Percentiles rank a stretch among this genome's conserved stretches.
Evolutionary conservation across 2,888 invertebrate species (phyloP).

Genomic region (Pediacus dermestoides): DNA sequence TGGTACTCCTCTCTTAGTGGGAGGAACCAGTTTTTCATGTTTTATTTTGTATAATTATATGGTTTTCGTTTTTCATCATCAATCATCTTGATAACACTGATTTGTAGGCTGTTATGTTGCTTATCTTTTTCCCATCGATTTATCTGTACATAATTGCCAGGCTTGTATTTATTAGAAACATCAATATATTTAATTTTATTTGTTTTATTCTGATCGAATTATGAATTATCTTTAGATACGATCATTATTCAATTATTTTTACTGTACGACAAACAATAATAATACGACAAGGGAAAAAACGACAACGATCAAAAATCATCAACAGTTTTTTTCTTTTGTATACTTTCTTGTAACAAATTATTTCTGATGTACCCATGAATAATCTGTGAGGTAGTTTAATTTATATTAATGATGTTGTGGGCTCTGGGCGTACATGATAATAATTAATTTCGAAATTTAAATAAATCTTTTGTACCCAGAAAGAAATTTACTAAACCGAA

Average conservation of each 20-base stretch:
- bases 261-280: no score
- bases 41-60: slow-evolving; percentile 45
- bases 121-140: slow-evolving; percentile 43
- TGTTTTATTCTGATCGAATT: slow-evolving; percentile 21
- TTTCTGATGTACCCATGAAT: no score
- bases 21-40: slow-evolving; percentile 43
- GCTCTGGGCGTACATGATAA: no score
- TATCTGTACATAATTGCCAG: slow-evolving; percentile 34
- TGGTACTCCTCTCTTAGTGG: slow-evolving; percentile 34
- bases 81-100: slow-evolving; percentile 49
- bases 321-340: no score
- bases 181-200: slow-evolving; percentile 31
- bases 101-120: slow-evolving; percentile 42
- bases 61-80: slow-evolving; percentile 48
- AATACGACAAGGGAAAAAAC: no score
- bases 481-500: no score
- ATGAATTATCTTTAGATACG: slow-evolving; percentile 5
- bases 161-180: slow-evolving; percentile 32
- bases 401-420: no score
- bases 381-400: no score
- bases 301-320: no score
- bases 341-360: no score
- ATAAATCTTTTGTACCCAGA: no score
- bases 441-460: no score
- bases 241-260: slow-evolving; percentile 1